Percentiles rank a stretch among this genome's conserved stretches.
phyloP scores from a whole-genome alignment of 2,888 invertebrate species.

The Phanerotoma sp. region DNA sequence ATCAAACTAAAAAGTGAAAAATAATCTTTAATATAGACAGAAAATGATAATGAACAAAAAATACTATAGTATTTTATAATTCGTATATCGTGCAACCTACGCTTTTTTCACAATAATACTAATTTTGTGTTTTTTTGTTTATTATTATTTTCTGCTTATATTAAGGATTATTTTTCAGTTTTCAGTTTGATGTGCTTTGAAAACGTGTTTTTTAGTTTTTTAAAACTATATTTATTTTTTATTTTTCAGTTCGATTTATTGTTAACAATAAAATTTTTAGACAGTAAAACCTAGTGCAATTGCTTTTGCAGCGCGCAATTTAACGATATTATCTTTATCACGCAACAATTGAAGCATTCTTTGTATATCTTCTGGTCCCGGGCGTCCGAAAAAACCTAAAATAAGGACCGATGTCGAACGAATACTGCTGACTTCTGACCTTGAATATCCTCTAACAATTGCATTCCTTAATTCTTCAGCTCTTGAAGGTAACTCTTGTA shows the following conservation, averaged over 20 bases:
- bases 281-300: constrained; percentile 42
- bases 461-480: constrained; percentile 50
- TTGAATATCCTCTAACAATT: constrained; percentile 50
- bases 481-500: constrained; percentile 43
- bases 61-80: constrained; percentile 4
- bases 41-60: too few relatives aligned
- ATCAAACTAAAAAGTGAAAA: background rate
- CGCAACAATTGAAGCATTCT: constrained; percentile 49
- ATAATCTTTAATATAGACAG: too few relatives aligned
- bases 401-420: constrained; percentile 49
- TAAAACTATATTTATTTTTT: too few relatives aligned
- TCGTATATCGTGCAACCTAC: too few relatives aligned
- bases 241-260: too few relatives aligned
- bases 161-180: too few relatives aligned
- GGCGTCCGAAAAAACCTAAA: constrained; percentile 47
- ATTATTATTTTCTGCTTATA: too few relatives aligned
- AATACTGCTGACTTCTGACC: constrained; percentile 44
- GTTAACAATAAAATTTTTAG: constrained; percentile 8
- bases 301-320: constrained; percentile 47
- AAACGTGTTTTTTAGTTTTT: too few relatives aligned
- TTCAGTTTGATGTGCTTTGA: too few relatives aligned
- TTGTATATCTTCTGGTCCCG: constrained; percentile 48
- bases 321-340: constrained; percentile 45
- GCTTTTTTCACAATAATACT: too few relatives aligned
- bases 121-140: constrained; percentile 1